These are phyloP conservation scores for Spinus pinus DNA, from an alignment of 2,797 vertebrate genomes.

Conservation along the genomic window DNA sequence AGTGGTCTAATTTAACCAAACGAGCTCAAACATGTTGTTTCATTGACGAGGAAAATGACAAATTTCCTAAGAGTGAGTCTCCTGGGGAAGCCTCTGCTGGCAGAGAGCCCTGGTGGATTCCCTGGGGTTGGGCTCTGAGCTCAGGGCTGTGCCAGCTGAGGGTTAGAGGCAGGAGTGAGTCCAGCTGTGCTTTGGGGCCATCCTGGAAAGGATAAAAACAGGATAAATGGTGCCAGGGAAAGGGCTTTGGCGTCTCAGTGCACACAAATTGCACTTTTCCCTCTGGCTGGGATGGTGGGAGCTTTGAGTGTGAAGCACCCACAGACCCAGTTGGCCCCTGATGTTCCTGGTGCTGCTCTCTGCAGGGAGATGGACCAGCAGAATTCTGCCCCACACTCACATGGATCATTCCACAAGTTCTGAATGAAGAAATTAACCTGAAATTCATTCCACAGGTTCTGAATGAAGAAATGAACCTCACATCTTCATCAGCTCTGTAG, in stretches of 20 bases:
- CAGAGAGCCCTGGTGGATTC: background rate
- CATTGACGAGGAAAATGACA: background rate
- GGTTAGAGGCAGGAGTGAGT: background rate
- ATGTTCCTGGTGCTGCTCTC: background rate
- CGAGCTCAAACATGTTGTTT: background rate
- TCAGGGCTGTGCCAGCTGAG: background rate
- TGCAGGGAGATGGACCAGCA: background rate
- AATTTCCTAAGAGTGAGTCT: background rate
- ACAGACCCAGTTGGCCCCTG: background rate
- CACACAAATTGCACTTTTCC: accelerated
- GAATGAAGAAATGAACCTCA: no score
- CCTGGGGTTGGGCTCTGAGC: background rate
- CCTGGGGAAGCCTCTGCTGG: background rate
- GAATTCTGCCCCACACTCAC: background rate
- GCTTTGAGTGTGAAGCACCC: background rate
- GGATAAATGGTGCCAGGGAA: background rate
- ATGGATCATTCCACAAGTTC: background rate
- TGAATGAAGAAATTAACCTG: background rate
- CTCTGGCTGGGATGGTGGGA: accelerated
- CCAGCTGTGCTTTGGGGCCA: accelerated
- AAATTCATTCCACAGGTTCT: background rate
- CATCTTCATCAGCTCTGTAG: no score
- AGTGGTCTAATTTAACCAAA: conserved; percentile 39
- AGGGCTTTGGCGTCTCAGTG: background rate
- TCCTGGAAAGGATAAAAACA: background rate